Evolutionary conservation across 2,888 invertebrate genomes (phyloP).

Genomic region (Monopis laevigella): DNA sequence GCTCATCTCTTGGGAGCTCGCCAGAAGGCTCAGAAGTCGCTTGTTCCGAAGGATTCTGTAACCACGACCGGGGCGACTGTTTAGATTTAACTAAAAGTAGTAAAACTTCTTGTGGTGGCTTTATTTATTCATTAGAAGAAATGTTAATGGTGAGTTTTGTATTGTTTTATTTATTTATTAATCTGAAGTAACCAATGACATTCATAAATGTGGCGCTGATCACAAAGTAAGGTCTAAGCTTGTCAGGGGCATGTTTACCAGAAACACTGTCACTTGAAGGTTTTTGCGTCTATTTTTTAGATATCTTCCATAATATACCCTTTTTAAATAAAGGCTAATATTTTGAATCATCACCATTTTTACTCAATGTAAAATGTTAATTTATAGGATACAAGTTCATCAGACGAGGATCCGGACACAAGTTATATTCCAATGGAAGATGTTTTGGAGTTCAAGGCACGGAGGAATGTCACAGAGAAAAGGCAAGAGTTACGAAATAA

Average conservation of each 20-base stretch:
- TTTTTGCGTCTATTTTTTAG: no score
- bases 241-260: no score
- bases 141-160: conserved; percentile 86
- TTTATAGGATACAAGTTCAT: conserved; percentile 78
- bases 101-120: conserved; percentile 53
- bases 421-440: conserved; percentile 90
- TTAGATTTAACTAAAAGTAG: conserved; percentile 46
- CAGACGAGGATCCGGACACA: conserved; percentile 78
- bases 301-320: no score
- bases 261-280: no score
- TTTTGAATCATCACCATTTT: no score
- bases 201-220: no score
- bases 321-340: no score
- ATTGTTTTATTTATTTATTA: no score
- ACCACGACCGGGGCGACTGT: conserved; percentile 71
- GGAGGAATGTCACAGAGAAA: conserved; percentile 80
- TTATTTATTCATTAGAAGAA: conserved; percentile 75
- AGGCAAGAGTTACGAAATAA: conserved; percentile 84
- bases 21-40: conserved; percentile 92
- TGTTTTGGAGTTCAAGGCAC: conserved; percentile 85
- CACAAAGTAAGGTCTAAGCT: no score
- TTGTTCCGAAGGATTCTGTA: conserved; percentile 89
- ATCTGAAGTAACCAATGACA: no score
- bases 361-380: conserved; percentile 7
- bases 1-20: conserved; percentile 83